Evolutionary conservation across 2,888 invertebrate species (phyloP).

Genomic region (Himalopsyche kuldschensis): DNA sequence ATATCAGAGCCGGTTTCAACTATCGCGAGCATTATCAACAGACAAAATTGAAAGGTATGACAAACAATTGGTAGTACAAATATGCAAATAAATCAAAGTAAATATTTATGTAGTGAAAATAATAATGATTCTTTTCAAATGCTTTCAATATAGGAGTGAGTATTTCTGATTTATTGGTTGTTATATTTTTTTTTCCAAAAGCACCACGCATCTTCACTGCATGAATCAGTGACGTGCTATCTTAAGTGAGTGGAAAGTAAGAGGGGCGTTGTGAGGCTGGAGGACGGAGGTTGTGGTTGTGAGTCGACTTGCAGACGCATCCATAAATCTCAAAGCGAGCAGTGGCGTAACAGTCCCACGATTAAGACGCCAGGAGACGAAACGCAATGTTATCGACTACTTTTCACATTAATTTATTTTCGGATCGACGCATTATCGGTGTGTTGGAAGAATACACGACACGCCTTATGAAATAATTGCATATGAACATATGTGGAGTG

Average conservation of each 20-base stretch:
- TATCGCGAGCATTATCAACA: no score
- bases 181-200: neutral
- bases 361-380: neutral
- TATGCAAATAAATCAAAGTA: no score
- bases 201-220: neutral
- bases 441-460: neutral
- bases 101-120: no score
- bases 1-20: no score
- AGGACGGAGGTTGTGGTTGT: constrained; percentile 7
- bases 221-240: constrained; percentile 20
- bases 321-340: constrained; percentile 30
- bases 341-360: neutral
- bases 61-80: no score
- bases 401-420: neutral
- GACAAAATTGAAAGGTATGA: no score
- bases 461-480: neutral
- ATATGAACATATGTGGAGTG: neutral
- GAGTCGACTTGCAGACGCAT: constrained; percentile 26
- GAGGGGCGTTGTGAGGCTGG: constrained; percentile 21
- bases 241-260: constrained; percentile 31
- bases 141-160: no score
- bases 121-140: no score
- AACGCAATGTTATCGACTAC: neutral
- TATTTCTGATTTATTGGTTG: no score
- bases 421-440: neutral